These are phyloP conservation scores for Leucoraja erinaceus DNA, from an alignment of 2,113 vertebrate genomes.

Conservation along the genomic window DNA sequence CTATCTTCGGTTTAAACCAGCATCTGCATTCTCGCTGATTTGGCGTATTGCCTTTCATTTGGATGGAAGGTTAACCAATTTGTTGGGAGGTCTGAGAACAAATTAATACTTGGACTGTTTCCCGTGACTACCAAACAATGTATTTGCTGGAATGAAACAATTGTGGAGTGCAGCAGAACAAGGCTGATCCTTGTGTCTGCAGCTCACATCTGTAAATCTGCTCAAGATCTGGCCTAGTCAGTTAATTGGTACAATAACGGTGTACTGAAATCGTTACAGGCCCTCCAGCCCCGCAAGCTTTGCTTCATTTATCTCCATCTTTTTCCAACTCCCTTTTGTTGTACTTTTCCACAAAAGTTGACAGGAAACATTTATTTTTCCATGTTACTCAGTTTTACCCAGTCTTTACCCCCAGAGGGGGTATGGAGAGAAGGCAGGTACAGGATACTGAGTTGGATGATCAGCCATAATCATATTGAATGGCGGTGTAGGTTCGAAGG, in stretches of 20 bases:
- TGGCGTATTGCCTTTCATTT: not conserved
- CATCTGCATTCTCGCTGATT: not conserved
- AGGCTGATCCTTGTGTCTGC: not conserved
- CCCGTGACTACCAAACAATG: not conserved
- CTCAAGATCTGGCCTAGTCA: not conserved
- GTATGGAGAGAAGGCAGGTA: too few species aligned
- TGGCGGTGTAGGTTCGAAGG: too few species aligned
- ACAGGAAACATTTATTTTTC: not conserved
- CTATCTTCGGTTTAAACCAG: too few species aligned
- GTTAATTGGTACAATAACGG: not conserved
- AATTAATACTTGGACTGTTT: slow-evolving; percentile 14
- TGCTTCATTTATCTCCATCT: not conserved
- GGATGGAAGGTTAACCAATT: not conserved
- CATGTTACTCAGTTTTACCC: not conserved
- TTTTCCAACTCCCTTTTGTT: not conserved
- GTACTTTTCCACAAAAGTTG: not conserved
- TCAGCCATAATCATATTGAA: too few species aligned
- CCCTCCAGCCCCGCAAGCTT: not conserved
- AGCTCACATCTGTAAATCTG: not conserved
- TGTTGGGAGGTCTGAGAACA: not conserved
- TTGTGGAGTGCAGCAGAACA: not conserved
- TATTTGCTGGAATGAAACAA: not conserved
- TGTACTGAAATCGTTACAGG: not conserved
- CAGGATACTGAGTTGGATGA: too few species aligned
- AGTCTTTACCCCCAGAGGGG: too few species aligned